Evolutionary conservation across 2,797 vertebrate genomes (phyloP).

Genomic region (Siniperca obscura): DNA sequence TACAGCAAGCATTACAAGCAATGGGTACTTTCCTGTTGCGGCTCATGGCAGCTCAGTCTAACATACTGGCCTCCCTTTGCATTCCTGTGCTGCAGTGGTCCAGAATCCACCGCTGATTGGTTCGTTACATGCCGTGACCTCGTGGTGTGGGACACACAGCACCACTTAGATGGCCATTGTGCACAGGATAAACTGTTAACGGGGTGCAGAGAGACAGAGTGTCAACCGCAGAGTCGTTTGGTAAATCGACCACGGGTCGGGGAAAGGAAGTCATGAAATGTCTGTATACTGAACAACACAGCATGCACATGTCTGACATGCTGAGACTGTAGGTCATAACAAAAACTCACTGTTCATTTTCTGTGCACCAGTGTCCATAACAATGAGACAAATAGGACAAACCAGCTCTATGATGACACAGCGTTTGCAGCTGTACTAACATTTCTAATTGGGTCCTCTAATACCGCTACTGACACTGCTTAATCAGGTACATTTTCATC

Average conservation of each 20-base stretch:
- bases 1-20: constrained; percentile 62
- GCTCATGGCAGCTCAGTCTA: constrained; percentile 22
- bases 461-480: too few species aligned
- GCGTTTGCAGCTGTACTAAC: too few species aligned
- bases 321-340: not conserved
- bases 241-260: not conserved
- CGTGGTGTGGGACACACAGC: not conserved
- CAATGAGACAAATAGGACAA: not conserved
- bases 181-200: constrained; percentile 87
- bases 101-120: constrained; percentile 34
- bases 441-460: too few species aligned
- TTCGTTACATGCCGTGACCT: not conserved
- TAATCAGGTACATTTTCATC: too few species aligned
- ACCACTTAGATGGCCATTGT: constrained; percentile 85
- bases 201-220: not conserved
- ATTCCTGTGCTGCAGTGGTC: constrained; percentile 37
- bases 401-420: too few species aligned
- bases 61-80: constrained; percentile 60
- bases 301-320: not conserved
- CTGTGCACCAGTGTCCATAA: not conserved
- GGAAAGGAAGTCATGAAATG: not conserved
- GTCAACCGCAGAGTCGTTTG: not conserved
- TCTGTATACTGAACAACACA: not conserved
- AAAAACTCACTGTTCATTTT: not conserved
- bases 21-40: constrained; percentile 27